Base-by-base conservation (phyloP, 2,113 vertebrate species). In the Syngnathus scovelli region DNA sequence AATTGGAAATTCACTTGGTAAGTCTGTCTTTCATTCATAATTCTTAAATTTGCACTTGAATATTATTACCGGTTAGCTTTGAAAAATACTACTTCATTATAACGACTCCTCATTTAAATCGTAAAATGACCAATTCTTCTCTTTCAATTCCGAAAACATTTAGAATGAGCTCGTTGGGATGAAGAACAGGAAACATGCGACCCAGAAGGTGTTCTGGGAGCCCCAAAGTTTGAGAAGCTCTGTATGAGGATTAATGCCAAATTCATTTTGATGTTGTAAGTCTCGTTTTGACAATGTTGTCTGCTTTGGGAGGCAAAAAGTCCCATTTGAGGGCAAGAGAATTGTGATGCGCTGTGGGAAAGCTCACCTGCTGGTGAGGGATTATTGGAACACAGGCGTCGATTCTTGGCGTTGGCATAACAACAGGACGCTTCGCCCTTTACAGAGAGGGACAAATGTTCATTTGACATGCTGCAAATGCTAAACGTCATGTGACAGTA, bases 311-410 rank as follows among this genome's bases (percentile, higher is more conserved):
- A 21, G 49, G 49, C 49, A 52, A 21, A 52, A 52, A 3, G 27
- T 56, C 54, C 2, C 54, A 56, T 33, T 55, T 15, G 10, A 52
- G 19, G 19, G 49, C 3, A 52, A 16, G 8, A 23, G 27, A 18
- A 8, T 9, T 46, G 37, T 15, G 27, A 58, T 52, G 71, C 39
- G 61, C 67, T 6, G 1, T 61, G 49, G 58, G 64, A 51, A 1
- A 37, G n/a, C 15, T 52, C 94, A 98, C 96, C 96, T 98, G 95
- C 85, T 98, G 96, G 83, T 96, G 96, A 11, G 96, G 93, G 80
- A 98, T 93, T 80, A 94, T 78, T 19, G 94, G 89, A 86, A 94
- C 85, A 5, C 88, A 77, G 18, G 90, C 81, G 49, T 98, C 94
- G 54, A 97, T 90, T 19, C 92, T 93, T 0, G 91, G 93, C 0